Percentiles rank a stretch among this genome's conserved stretches.
phyloP scores from a whole-genome alignment of 1,140 invertebrate species.

The Drosophila hydei region DNA sequence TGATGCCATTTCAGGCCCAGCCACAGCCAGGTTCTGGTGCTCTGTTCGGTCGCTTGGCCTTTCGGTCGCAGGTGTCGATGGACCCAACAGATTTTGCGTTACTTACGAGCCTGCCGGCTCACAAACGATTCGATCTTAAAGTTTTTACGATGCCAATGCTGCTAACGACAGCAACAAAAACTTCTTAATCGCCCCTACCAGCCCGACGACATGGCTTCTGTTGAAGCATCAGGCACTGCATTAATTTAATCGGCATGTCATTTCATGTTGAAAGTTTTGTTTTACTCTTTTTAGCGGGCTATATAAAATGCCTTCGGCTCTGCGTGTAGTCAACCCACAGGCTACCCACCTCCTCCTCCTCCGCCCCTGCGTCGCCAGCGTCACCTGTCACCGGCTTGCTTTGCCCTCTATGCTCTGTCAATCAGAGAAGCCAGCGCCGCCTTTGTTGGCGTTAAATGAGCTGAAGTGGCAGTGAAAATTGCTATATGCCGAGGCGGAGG shows the following conservation, averaged over 20 bases:
- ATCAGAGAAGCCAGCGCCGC: conserved; percentile 24
- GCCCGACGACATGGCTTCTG: neutral
- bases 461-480: conserved; percentile 44
- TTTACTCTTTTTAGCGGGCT: conserved; percentile 12
- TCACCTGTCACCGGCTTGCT: conserved; percentile 14
- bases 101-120: conserved; percentile 10
- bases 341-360: neutral
- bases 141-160: conserved; percentile 37
- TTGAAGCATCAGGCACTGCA: conserved; percentile 23
- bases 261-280: conserved; percentile 45
- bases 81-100: conserved; percentile 32
- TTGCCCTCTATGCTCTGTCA: conserved; percentile 27
- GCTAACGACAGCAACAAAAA: conserved; percentile 8
- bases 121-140: conserved; percentile 44
- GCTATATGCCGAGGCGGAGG: conserved; percentile 17
- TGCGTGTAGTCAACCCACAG: conserved; percentile 7
- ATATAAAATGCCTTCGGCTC: conserved; percentile 26
- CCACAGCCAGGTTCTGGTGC: neutral
- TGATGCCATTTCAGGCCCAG: conserved; percentile 13
- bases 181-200: conserved; percentile 27
- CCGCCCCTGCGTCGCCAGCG: neutral
- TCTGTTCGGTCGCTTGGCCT: neutral
- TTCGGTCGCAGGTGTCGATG: conserved; percentile 34
- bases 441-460: conserved; percentile 34
- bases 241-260: conserved; percentile 56